Evolutionary conservation across 2,113 vertebrate species (phyloP), one percentile per base, ranked within the genome.

Genomic region (Tyrannus savana): DNA sequence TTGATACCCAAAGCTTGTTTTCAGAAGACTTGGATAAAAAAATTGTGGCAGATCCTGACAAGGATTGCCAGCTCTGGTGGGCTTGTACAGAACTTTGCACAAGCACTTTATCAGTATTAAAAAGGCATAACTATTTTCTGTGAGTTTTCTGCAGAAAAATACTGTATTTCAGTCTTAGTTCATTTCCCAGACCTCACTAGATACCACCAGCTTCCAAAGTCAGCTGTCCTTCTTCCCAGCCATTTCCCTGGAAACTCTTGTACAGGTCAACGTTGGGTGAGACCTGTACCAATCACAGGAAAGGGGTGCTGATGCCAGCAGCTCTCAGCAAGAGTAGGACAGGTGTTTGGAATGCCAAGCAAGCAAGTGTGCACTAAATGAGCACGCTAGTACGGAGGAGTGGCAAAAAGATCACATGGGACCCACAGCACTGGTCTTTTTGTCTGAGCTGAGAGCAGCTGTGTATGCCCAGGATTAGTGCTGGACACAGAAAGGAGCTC

Each of bases 341-440:
- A 44, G 31, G 33, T 1, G 1, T 28, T 25, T 6, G 31, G 68
- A 14, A 41, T n/a, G 19, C 47, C 47, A 22, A 37, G n/a, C 41
- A 39, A 50, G 53, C 21, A 13, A n/a, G 28, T 1, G 41, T 9
- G 33, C 55, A 9, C 3, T 3, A 12, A 59, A 63, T 10, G 27
- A 37, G 27, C 30, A 13, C 0, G 0, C 7, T 14, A 5, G 31
- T 19, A 9, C 2, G 8, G 50, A 55, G 68, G 28, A n/a, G 35
- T 1, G 17, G 41, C 23, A 27, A n/a, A 68, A 41, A 69, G 37
- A 80, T 3, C 30, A 33, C 37, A 28, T 2, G 1, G 2, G 24
- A 35, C 24, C 21, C 4, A 0, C 28, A 50, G 44, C 3, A 2
- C 41, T 18, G 10, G 24, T 21, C 58, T 77, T 28, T 77, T 37